Evolutionary conservation across 2,888 invertebrate species (phyloP).

Genomic region (Sisyra nigra): DNA sequence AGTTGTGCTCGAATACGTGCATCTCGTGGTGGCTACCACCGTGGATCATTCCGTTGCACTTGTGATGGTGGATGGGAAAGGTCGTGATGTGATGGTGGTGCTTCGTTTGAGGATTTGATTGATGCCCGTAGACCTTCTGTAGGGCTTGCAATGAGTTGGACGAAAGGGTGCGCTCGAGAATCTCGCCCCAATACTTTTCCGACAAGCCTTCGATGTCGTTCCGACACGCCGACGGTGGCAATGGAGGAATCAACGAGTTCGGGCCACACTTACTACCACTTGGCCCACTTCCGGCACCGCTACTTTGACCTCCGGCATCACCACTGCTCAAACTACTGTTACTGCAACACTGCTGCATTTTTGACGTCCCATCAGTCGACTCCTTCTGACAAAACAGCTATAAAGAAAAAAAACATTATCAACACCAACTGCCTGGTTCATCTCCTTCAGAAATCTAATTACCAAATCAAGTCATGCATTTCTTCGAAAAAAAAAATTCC

Average conservation of each 20-base stretch:
- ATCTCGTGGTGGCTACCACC: conserved; percentile 18
- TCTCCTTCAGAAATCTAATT: too few relatives aligned
- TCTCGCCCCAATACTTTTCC: conserved; percentile 45
- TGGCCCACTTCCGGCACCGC: conserved; percentile 30
- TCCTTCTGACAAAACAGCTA: conserved; percentile 22
- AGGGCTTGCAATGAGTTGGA: conserved; percentile 53
- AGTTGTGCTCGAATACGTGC: conserved; percentile 20
- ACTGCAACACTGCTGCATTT: conserved; percentile 19
- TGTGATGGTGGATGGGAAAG: conserved; percentile 16
- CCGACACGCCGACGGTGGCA: conserved; percentile 26
- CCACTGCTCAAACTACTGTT: conserved; percentile 16
- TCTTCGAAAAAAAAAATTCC: too few relatives aligned
- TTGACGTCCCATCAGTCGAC: conserved; percentile 9
- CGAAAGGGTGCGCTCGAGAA: conserved; percentile 59
- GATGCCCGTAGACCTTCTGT: not conserved
- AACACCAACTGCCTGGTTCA: too few relatives aligned
- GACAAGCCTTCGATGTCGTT: conserved; percentile 36
- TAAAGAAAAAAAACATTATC: conserved; percentile 10
- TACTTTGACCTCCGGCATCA: conserved; percentile 12
- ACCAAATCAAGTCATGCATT: too few relatives aligned
- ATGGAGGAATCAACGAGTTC: conserved; percentile 29
- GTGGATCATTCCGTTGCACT: conserved; percentile 21
- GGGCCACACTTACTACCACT: conserved; percentile 28
- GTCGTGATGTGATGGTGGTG: not conserved
- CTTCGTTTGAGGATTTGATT: not conserved